Base-by-base conservation (phyloP, 53 echinoderm and acorn worm genomes). In the Astropecten irregularis region DNA sequence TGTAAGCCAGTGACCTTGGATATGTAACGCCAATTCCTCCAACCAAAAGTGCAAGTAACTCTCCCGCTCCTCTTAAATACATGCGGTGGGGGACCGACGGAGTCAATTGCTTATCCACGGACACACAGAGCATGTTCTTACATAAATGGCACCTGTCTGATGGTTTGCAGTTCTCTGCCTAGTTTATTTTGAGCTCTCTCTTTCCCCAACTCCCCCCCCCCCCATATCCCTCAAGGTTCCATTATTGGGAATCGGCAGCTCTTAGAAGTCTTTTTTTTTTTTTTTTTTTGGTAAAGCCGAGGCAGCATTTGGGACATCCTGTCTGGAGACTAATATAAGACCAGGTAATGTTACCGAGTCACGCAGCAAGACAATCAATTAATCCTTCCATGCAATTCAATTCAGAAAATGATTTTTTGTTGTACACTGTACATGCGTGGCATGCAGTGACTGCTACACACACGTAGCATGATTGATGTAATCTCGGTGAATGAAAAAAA, bases 1-100 rank as follows among this genome's bases (percentile, higher is more conserved):
- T 1, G 6, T 27, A 57, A 40, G 19, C 74, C 15, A 32, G 62
- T 57, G 79, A 79, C 79, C 79, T 79, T 79, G 79, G 60, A 42
- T 48, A 4, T 20, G 14, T 60, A 25, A 26, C 20, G n/a, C 32
- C 3, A 48, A 29, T 60, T 32, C 52, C 23, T 62, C 44, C 27
- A 76, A n/a, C n/a, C n/a, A n/a, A 74, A 79, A 79, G 79, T 79
- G 79, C 79, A 79, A 62, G 79, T 31, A 79, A 74, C 74, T 74
- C 55, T 3, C 33, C 55, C 57, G 28, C 62, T 48, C 23, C 42
- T 8, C 42, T 11, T 42, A 42, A 6, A 6, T 42, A 42, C 42
- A 42, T 11, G 6, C 11, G 42, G 11, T 42, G 11, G 11, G 11
- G 11, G 42, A 42, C 42, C 6, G 42, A 6, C 42, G 6, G 22